These are phyloP conservation scores for Poeciliopsis paucimaculata DNA, from an alignment of 2,797 vertebrate species.

Conservation along the genomic window DNA sequence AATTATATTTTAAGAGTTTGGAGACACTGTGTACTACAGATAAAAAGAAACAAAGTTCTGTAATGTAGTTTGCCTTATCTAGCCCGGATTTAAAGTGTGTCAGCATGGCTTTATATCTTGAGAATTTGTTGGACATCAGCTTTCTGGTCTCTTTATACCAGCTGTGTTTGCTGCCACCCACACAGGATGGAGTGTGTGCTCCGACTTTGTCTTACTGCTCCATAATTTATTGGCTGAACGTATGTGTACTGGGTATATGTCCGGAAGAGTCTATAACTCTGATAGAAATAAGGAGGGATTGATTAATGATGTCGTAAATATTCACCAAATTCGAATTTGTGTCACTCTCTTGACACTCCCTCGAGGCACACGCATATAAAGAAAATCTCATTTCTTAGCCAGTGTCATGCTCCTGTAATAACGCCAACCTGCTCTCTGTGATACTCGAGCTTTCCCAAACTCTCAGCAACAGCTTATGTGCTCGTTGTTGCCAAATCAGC, in stretches of 20 bases:
- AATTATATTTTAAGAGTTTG: constrained; percentile 2
- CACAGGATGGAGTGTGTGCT: constrained; percentile 30
- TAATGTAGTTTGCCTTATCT: constrained; percentile 20
- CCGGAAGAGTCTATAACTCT: not conserved
- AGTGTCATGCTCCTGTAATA: constrained; percentile 15
- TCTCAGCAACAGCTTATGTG: constrained; percentile 32
- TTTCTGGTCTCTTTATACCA: constrained; percentile 45
- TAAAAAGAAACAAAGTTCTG: constrained; percentile 11
- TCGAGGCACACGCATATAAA: constrained; percentile 3
- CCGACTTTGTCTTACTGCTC: constrained; percentile 20
- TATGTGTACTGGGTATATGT: not conserved
- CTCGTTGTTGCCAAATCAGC: constrained; percentile 23
- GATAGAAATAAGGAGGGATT: not conserved
- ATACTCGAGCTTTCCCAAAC: constrained; percentile 37
- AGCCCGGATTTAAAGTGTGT: constrained; percentile 59
- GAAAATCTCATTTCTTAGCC: constrained; percentile 13
- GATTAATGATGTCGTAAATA: constrained; percentile 8
- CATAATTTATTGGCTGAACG: constrained; percentile 19
- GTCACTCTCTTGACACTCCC: constrained; percentile 8
- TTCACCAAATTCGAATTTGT: constrained; percentile 22
- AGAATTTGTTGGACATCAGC: constrained; percentile 60
- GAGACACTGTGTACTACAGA: not conserved
- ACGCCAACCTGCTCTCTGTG: constrained; percentile 12
- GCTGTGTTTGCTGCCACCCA: constrained; percentile 50
- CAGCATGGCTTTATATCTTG: constrained; percentile 49